A percentile compares a stretch with the other conserved stretches of the same genome.
Evolutionary conservation across 2,797 vertebrate genomes (phyloP).

Genomic region (Tragopan temminckii): DNA sequence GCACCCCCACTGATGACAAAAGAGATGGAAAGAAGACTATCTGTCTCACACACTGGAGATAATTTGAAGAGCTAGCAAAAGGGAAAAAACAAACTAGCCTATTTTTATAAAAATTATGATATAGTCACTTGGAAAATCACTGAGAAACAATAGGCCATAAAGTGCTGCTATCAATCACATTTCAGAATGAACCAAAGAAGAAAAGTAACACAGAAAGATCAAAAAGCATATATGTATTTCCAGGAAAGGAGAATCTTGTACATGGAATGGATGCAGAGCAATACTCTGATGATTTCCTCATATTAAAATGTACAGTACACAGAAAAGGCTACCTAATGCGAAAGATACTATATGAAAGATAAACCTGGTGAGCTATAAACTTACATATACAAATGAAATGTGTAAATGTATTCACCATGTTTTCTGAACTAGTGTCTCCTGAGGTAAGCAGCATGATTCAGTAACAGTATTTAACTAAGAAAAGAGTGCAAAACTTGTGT

Average conservation of each 20-base stretch:
- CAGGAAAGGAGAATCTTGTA: rapidly evolving
- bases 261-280: rapidly evolving
- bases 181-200: background rate
- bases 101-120: background rate
- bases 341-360: background rate
- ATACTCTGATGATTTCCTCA: rapidly evolving
- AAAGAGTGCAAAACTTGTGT: background rate
- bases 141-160: rapidly evolving
- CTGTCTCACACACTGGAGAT: background rate
- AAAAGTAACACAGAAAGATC: background rate
- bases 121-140: background rate
- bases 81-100: background rate
- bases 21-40: background rate
- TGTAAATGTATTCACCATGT: background rate
- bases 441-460: background rate
- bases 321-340: background rate
- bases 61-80: background rate
- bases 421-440: background rate
- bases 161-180: background rate
- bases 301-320: background rate
- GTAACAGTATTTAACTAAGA: background rate
- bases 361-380: background rate
- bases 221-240: rapidly evolving
- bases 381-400: background rate
- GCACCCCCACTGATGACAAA: background rate